Evolutionary conservation across 1,140 invertebrate species (phyloP), one percentile per base, ranked within the genome.

Genomic region (Spodoptera litura): DNA sequence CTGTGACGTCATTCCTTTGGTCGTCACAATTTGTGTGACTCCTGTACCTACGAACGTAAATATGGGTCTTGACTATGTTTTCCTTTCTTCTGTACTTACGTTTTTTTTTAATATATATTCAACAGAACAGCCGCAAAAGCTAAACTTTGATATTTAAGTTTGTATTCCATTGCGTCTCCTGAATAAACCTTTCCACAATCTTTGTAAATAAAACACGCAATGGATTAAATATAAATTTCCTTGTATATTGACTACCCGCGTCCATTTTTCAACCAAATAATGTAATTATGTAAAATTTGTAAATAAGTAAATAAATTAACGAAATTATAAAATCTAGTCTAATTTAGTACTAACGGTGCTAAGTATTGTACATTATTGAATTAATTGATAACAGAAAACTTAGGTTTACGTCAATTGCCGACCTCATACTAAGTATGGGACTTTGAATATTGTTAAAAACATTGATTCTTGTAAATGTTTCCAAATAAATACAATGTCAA

Each of bases 381-480:
- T 71, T 78, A 79, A 78, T 71, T 80, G 71, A 0, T 81, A 74
- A 82, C 78, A 75, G 76, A 81, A 79, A 51, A 51, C 81, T 80
- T 87, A 87, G 81, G 78, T 51, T 90, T 85, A 56, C 78, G 83
- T 88, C 86, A 90, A 88, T 88, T 89, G 87, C 78, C 81, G 81
- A 68, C 58, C 80, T 75, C 84, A 87, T 90, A 87, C 88, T 83
- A 85, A 89, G 89, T 91, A 83, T 87, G 88, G 78, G 80, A 83
- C 79, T 78, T 76, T 81, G 79, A 81, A 81, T 86, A 85, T 85
- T 88, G 86, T 88, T 87, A 87, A 87, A 75, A 85, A 83, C 79
- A 85, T 89, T 90, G 89, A 91, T 94, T 94, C 91, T 91, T 93
- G 92, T 94, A 91, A 94, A 94, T 93, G 92, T 94, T 94, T 94